Evolutionary conservation across 2,888 invertebrate species (phyloP), one percentile per base, ranked within the genome.

Genomic region (Plebejus anna): DNA sequence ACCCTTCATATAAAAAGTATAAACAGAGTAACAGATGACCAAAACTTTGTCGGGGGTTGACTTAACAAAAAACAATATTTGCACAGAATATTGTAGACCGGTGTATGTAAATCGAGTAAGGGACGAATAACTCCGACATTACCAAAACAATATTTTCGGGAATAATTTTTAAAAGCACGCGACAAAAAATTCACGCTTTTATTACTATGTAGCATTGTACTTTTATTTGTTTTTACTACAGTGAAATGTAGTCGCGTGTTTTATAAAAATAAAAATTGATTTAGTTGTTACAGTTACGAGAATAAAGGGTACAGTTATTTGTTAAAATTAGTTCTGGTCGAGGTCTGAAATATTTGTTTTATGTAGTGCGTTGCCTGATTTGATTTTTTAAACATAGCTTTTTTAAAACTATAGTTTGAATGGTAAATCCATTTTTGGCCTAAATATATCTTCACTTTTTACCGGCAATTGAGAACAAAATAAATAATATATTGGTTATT

Each of bases 101-200:
- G 66, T 66, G 66, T 66, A 66, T 66, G 66, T 16, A 66, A 66
- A 66, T 66, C 1, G 66, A 36, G 28, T 28, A 61, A 61, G 66
- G 66, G 66, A 66, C 36, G 66, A 66, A 61, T 59, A 59, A 7
- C 61, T 61, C 28, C 32, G 16, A 32, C 32, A 36, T 28, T 61
- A 66, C 32, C 36, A 32, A 51, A 51, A 55, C 55, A 73, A 73
- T 73, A 73, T 73, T 73, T 73, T 73, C 32, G 55, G 28, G 47
- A 73, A 72, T 72, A 51, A 73, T 73, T 73, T 73, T 73, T 55
- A 55, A 73, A 55, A 73, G 47, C 51, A 72, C 51, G 28, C 73
- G 51, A 73, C 72, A 73, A 73, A 22, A 16, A 22, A 73, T 72
- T 72, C 73, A 73, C 51, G 47, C 32, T 55, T 73, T 55, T 55